These are phyloP conservation scores for Hyphantria cunea DNA, from an alignment of 1,140 invertebrate species.

Conservation along the genomic window DNA sequence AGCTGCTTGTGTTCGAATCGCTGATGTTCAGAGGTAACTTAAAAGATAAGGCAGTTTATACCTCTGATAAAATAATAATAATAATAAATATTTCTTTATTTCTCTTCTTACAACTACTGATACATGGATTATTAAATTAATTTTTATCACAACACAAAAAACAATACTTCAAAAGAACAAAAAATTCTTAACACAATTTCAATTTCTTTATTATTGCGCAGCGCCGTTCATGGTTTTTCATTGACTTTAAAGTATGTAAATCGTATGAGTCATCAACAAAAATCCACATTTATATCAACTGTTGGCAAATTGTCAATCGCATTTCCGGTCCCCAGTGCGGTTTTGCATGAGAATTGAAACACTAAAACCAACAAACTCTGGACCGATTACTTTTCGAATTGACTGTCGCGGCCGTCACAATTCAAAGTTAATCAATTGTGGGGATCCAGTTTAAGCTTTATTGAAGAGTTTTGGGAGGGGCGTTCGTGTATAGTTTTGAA, in stretches of 20 bases:
- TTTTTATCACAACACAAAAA: too few relatives aligned
- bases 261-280: too few relatives aligned
- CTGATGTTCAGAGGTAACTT: too few relatives aligned
- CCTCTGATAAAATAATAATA: too few relatives aligned
- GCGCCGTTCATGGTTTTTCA: not conserved
- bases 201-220: not conserved
- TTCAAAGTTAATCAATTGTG: slow-evolving; percentile 27
- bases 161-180: not conserved
- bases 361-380: slow-evolving; percentile 25
- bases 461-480: too few relatives aligned
- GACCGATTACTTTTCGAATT: slow-evolving; percentile 21
- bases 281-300: slow-evolving; percentile 23
- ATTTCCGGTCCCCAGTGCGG: slow-evolving; percentile 21
- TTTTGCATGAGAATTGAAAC: slow-evolving; percentile 29
- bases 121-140: too few relatives aligned
- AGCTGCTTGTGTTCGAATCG: too few relatives aligned
- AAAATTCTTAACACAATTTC: too few relatives aligned
- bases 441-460: slow-evolving; percentile 4
- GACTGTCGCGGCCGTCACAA: slow-evolving; percentile 6
- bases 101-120: too few relatives aligned
- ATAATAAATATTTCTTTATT: too few relatives aligned
- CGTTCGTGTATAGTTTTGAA: too few relatives aligned
- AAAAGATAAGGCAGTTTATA: too few relatives aligned
- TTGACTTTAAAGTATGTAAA: not conserved
- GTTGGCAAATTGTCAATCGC: slow-evolving; percentile 28